Evolutionary conservation across 1,140 invertebrate genomes (phyloP).

Genomic region (Laupala kohalensis): DNA sequence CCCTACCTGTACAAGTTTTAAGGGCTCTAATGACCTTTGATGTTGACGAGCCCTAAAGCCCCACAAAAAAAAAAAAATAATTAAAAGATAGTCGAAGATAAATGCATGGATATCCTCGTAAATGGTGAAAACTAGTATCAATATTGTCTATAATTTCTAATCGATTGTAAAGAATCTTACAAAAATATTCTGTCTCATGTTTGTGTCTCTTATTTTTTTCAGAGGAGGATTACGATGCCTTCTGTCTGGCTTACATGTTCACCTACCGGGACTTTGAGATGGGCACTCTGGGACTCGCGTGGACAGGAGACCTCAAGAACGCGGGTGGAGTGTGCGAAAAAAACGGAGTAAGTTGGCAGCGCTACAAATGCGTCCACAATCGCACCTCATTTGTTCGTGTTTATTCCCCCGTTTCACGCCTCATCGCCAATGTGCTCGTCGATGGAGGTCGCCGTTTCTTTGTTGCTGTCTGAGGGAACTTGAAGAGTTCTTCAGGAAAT

Average conservation of each 20-base stretch:
- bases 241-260: constrained; percentile 98
- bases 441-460: too few relatives aligned
- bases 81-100: too few relatives aligned
- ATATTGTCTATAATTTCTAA: too few relatives aligned
- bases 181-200: background rate
- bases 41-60: too few relatives aligned
- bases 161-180: background rate
- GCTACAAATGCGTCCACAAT: background rate
- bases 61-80: too few relatives aligned
- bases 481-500: too few relatives aligned
- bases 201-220: constrained; percentile 25
- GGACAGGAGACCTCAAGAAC: constrained; percentile 91
- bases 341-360: constrained; percentile 57
- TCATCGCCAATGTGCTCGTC: too few relatives aligned
- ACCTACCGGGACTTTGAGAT: constrained; percentile 98
- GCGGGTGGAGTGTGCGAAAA: constrained; percentile 89
- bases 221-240: constrained; percentile 95
- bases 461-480: too few relatives aligned
- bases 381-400: background rate
- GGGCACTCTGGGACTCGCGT: constrained; percentile 93
- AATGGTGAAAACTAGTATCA: too few relatives aligned
- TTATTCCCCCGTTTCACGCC: background rate
- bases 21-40: too few relatives aligned
- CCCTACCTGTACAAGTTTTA: too few relatives aligned
- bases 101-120: too few relatives aligned